Conservation (phyloP, 1,140 invertebrate species). For the Aphelinus atriplicis region DNA sequence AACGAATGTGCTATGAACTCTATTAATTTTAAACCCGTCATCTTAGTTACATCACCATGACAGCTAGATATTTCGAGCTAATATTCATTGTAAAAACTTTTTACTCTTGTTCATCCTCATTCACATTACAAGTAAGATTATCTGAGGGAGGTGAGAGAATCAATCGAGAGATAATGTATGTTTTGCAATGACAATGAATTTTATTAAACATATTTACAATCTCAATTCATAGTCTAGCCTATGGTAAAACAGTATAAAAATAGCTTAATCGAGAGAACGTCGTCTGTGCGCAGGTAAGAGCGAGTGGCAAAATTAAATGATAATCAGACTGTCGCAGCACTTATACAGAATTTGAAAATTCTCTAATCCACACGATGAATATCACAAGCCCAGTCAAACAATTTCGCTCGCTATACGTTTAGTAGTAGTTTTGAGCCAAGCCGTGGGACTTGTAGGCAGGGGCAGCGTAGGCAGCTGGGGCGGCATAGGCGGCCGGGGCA, state of each 20-base stretch:
- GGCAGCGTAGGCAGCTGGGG: constrained; percentile 31
- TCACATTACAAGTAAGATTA: not conserved
- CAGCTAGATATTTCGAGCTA: not conserved
- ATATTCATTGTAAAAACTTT: not conserved
- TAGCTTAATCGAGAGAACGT: not conserved
- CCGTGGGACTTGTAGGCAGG: constrained; percentile 8
- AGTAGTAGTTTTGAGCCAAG: not conserved
- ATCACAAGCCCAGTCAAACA: not conserved
- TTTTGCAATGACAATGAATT: not conserved
- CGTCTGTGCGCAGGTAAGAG: not conserved
- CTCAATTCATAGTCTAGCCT: constrained; percentile 5
- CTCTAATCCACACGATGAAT: too few relatives aligned
- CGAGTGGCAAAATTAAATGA: not conserved
- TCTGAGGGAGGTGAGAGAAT: not conserved
- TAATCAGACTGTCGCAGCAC: not conserved
- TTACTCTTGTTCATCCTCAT: not conserved
- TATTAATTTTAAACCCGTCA: too few relatives aligned
- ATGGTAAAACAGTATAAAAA: not conserved
- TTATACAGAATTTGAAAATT: not conserved
- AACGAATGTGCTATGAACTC: too few relatives aligned
- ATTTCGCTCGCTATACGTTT: not conserved
- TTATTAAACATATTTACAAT: constrained; percentile 25
- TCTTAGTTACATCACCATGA: too few relatives aligned
- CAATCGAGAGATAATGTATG: not conserved
- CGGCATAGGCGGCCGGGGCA: constrained; percentile 34